phyloP scores from a whole-genome alignment of 2,113 vertebrate genomes.

The Oncorhynchus tshawytscha region DNA sequence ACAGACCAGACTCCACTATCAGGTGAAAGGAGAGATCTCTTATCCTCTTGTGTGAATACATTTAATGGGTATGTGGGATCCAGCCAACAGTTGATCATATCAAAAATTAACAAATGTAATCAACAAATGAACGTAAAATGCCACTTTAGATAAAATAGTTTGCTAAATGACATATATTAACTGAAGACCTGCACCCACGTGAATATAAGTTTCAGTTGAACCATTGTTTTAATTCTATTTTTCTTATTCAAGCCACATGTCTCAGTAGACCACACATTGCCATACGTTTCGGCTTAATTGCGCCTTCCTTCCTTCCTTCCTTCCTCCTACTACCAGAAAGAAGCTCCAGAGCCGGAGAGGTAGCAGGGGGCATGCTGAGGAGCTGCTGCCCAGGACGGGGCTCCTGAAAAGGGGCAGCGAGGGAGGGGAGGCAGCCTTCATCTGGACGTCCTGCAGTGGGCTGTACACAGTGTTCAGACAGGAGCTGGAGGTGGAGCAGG shows the following conservation, averaged over 20 bases:
- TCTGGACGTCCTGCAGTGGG: conserved; percentile 43
- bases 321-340: neutral
- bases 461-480: conserved; percentile 17
- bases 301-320: neutral
- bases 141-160: no score
- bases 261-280: no score
- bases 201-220: no score
- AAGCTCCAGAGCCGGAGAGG: neutral
- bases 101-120: no score
- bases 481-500: conserved; percentile 29
- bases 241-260: no score
- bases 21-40: neutral
- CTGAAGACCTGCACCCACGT: no score
- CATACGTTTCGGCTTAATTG: neutral
- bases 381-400: conserved; percentile 3
- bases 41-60: no score
- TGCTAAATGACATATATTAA: no score
- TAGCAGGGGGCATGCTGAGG: conserved; percentile 15
- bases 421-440: conserved; percentile 35
- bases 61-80: no score
- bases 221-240: no score
- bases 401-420: conserved; percentile 41
- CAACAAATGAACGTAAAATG: no score
- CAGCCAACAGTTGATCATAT: no score
- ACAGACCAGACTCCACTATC: conserved; percentile 61